Evolutionary conservation across 2,888 invertebrate species (phyloP).

Genomic region (Andrena marginata): DNA sequence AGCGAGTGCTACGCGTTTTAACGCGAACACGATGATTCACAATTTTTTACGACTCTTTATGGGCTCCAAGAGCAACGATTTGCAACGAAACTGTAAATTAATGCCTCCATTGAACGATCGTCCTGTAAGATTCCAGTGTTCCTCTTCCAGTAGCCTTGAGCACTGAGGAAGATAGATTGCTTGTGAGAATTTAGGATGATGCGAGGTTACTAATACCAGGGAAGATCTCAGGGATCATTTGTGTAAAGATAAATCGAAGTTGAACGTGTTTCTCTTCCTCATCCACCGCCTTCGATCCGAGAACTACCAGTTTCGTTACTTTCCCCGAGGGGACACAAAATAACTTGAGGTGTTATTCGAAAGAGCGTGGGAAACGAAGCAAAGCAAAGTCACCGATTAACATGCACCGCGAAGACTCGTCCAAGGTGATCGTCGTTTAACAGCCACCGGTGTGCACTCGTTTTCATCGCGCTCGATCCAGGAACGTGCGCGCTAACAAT

Average conservation of each 20-base stretch:
- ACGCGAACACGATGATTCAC: neutral
- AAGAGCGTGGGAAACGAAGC: constrained; percentile 40
- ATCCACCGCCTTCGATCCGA: too few relatives aligned
- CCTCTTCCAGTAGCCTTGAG: too few relatives aligned
- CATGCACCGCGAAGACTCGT: constrained; percentile 29
- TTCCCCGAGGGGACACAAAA: neutral
- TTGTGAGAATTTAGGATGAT: too few relatives aligned
- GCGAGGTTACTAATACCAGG: too few relatives aligned
- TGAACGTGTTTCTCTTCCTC: too few relatives aligned
- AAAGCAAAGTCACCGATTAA: constrained; percentile 23
- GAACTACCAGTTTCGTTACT: too few relatives aligned
- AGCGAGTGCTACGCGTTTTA: neutral
- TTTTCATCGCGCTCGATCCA: constrained; percentile 44
- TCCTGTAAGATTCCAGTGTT: too few relatives aligned
- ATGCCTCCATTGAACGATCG: too few relatives aligned
- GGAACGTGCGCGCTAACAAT: constrained; percentile 22
- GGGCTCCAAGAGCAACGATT: neutral
- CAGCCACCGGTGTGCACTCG: constrained; percentile 12
- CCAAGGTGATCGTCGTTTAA: constrained; percentile 30
- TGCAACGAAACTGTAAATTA: too few relatives aligned
- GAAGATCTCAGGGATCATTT: too few relatives aligned
- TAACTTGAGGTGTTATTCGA: neutral
- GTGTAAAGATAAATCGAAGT: too few relatives aligned
- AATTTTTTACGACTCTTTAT: neutral
- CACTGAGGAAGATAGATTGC: too few relatives aligned